Percentiles rank a stretch among this genome's conserved stretches.
Evolutionary conservation across 2,797 vertebrate species (phyloP).

Genomic region (Oreochromis mossambicus): DNA sequence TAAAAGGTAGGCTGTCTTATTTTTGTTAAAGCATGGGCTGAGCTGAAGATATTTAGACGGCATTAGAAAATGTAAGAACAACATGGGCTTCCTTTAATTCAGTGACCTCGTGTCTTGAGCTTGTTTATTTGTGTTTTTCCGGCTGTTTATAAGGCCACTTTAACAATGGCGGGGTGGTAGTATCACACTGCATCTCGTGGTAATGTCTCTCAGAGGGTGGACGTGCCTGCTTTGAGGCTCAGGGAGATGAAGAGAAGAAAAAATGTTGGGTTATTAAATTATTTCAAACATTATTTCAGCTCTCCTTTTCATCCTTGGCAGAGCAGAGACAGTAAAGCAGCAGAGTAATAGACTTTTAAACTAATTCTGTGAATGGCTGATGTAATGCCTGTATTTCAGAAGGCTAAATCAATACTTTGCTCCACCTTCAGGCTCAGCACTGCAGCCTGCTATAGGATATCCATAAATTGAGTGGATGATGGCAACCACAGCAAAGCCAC

Average conservation of each 20-base stretch:
- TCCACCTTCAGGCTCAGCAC: conserved; percentile 26
- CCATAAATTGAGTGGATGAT: conserved; percentile 63
- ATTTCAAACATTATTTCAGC: conserved; percentile 34
- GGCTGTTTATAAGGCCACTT: background rate
- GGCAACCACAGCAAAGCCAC: conserved; percentile 44
- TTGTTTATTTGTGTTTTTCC: conserved; percentile 49
- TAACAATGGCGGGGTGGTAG: conserved; percentile 23
- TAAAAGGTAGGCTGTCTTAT: background rate
- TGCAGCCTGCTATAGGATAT: conserved; percentile 46
- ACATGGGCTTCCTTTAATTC: conserved; percentile 43
- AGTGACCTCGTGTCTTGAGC: conserved; percentile 51
- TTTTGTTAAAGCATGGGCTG: background rate
- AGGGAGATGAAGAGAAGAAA: background rate
- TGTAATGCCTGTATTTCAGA: conserved; percentile 46
- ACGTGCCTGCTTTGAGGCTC: background rate
- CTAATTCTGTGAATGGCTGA: conserved; percentile 27
- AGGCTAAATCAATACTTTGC: conserved; percentile 35
- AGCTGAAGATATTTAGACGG: conserved; percentile 29
- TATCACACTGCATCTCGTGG: background rate
- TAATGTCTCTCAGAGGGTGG: conserved; percentile 1
- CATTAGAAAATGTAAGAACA: conserved; percentile 22
- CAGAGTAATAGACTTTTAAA: conserved; percentile 50
- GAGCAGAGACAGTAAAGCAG: background rate
- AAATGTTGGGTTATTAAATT: conserved; percentile 14
- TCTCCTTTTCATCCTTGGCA: background rate